Evolutionary conservation across 2,797 vertebrate genomes (phyloP).

Genomic region (Acanthurus tractus): DNA sequence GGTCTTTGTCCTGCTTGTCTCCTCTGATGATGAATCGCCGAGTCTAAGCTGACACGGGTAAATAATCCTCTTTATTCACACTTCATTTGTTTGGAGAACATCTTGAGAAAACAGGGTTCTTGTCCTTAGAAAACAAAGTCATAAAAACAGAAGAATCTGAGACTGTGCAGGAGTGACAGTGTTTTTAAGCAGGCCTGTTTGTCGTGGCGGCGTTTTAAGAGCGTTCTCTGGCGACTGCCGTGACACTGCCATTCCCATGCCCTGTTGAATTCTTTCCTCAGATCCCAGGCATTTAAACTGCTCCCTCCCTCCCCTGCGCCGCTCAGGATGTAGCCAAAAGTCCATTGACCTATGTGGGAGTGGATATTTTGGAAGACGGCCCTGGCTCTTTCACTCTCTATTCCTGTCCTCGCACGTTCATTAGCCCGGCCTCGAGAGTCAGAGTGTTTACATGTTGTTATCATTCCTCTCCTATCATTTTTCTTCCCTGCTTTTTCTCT

Average conservation of each 20-base stretch:
- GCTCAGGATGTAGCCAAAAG: conserved; percentile 95
- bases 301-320: conserved; percentile 86
- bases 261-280: conserved; percentile 92
- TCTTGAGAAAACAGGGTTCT: conserved; percentile 69
- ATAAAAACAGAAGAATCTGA: conserved; percentile 63
- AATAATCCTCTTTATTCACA: conserved; percentile 66
- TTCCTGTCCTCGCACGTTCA: conserved; percentile 89
- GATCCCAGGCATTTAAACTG: conserved; percentile 87
- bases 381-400: conserved; percentile 81
- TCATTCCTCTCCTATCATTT: conserved; percentile 79
- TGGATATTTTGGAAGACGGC: conserved; percentile 88
- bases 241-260: conserved; percentile 96
- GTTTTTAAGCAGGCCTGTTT: conserved; percentile 65
- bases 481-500: conserved; percentile 71
- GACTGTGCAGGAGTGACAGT: conserved; percentile 70
- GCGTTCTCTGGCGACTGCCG: conserved; percentile 91
- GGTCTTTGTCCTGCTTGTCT: conserved; percentile 24
- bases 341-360: conserved; percentile 94
- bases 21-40: conserved; percentile 12
- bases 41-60: conserved; percentile 54
- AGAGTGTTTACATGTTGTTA: conserved; percentile 83
- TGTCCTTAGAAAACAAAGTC: conserved; percentile 70
- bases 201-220: conserved; percentile 90
- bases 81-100: conserved; percentile 74
- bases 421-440: conserved; percentile 87